These are phyloP conservation scores for Diarsia rubi DNA, from an alignment of 2,888 invertebrate genomes.

Conservation along the genomic window DNA sequence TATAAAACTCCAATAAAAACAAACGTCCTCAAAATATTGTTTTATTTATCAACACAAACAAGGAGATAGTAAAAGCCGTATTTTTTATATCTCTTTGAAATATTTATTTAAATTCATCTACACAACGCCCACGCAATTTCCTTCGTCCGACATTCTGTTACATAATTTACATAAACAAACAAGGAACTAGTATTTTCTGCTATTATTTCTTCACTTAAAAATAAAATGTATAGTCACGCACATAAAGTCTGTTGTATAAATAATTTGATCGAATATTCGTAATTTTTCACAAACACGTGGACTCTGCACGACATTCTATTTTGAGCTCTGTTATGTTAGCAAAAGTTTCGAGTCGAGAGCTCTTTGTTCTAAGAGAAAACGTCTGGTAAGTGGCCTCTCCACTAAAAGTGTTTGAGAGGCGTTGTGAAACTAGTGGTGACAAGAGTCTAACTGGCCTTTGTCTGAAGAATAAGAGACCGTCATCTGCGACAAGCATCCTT, in stretches of 20 bases:
- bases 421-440: conserved; percentile 52
- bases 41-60: conserved; percentile 30
- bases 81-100: conserved; percentile 43
- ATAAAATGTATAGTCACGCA: conserved; percentile 43
- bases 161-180: conserved; percentile 54
- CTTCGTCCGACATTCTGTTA: conserved; percentile 39
- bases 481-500: conserved; percentile 33
- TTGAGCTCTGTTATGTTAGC: conserved; percentile 53
- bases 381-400: conserved; percentile 69
- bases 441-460: conserved; percentile 68
- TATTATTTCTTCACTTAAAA: conserved; percentile 41
- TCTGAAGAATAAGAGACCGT: conserved; percentile 51
- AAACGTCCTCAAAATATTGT: background rate
- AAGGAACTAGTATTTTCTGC: conserved; percentile 40
- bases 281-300: conserved; percentile 9
- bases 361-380: conserved; percentile 70
- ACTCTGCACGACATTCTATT: conserved; percentile 23
- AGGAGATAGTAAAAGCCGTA: conserved; percentile 26
- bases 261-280: background rate
- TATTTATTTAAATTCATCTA: conserved; percentile 46
- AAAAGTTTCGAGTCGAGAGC: conserved; percentile 74
- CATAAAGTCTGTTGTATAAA: conserved; percentile 8
- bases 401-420: conserved; percentile 67
- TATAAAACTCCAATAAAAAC: conserved; percentile 3
- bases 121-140: conserved; percentile 29